These are phyloP conservation scores for Polypedilum pembai DNA, from an alignment of 1,140 invertebrate genomes.

Conservation along the genomic window DNA sequence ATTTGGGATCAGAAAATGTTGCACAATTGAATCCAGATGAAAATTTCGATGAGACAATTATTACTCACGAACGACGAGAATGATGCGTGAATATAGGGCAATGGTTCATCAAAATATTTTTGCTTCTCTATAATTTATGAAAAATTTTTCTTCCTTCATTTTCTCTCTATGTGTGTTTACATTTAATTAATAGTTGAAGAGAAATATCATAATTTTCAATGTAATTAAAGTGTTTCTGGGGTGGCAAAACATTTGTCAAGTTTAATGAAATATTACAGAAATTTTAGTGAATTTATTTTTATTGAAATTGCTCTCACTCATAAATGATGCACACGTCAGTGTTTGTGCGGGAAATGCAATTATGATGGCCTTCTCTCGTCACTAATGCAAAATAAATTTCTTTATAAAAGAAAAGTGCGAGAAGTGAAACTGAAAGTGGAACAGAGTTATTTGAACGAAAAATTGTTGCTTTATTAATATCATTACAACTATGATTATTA, in stretches of 20 bases:
- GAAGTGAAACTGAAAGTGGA: slow-evolving; percentile 4
- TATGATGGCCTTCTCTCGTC: too few species aligned
- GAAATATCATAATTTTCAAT: neutral
- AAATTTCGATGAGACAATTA: slow-evolving; percentile 7
- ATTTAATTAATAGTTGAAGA: neutral
- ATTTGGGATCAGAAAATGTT: neutral
- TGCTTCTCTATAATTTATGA: neutral
- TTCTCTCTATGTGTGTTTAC: neutral
- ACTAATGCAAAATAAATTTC: too few species aligned
- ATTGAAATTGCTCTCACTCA: too few species aligned
- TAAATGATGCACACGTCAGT: too few species aligned
- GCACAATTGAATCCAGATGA: slow-evolving; percentile 27
- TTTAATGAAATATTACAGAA: neutral
- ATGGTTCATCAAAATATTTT: slow-evolving; percentile 8
- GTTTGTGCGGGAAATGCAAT: too few species aligned
- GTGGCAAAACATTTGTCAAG: slow-evolving; percentile 2
- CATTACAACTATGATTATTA: neutral
- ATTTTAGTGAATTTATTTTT: too few species aligned
- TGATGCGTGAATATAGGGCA: neutral
- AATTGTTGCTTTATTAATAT: slow-evolving; percentile 5
- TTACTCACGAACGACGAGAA: neutral
- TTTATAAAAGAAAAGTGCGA: too few species aligned
- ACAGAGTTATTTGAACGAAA: slow-evolving; percentile 13
- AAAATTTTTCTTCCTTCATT: neutral
- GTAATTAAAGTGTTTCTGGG: neutral